Conservation (phyloP, 2,113 vertebrate species). For the Litocranius walleri region DNA sequence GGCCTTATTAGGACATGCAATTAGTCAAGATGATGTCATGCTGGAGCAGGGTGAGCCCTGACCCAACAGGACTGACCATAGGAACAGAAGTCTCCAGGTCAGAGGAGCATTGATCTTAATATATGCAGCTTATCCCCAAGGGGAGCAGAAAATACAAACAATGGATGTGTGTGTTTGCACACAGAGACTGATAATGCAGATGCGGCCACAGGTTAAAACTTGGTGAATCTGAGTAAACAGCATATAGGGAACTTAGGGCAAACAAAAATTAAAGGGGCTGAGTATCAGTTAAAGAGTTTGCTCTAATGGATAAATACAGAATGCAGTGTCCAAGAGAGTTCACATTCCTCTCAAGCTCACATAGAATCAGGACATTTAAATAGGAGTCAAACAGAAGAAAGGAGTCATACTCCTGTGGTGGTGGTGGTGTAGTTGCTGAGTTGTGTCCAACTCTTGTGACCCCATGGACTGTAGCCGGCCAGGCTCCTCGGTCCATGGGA, state of each 20-base stretch:
- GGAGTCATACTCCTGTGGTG: rapidly evolving
- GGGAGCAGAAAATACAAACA: background rate
- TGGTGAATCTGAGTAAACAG: background rate
- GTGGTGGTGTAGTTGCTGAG: too few relatives aligned
- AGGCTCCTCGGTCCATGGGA: too few relatives aligned
- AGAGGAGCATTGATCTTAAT: background rate
- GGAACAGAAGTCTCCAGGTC: background rate
- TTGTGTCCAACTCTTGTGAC: too few relatives aligned
- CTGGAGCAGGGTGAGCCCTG: background rate
- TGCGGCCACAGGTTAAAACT: background rate
- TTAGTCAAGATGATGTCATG: background rate
- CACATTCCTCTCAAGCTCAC: too few relatives aligned
- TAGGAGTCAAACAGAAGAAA: background rate
- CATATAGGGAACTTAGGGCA: background rate
- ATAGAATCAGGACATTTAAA: background rate
- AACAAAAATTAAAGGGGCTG: background rate
- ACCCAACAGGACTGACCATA: background rate
- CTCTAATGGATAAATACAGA: background rate
- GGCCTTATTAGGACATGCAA: background rate
- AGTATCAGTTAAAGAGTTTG: background rate
- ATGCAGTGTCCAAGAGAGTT: rapidly evolving
- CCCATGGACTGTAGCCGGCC: too few relatives aligned
- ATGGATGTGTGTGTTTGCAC: background rate
- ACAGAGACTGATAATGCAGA: background rate
- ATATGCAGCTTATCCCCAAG: background rate